These are phyloP conservation scores for Crotalus tigris DNA, from an alignment of 2,113 vertebrate genomes.

Conservation along the genomic window DNA sequence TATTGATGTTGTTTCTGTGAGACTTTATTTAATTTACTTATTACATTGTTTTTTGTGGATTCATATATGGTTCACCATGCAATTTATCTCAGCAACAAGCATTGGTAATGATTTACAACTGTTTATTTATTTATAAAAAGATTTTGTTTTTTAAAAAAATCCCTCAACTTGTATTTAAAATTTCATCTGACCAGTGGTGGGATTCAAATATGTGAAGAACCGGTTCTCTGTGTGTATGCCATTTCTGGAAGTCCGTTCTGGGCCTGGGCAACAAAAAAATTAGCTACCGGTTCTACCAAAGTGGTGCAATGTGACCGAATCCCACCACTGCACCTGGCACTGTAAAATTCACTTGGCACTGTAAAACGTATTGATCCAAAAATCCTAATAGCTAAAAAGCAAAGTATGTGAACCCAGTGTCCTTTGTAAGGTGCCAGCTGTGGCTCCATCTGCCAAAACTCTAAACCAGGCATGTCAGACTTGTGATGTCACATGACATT, in stretches of 20 bases:
- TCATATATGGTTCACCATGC: neutral
- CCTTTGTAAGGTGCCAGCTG: neutral
- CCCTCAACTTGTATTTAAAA: neutral
- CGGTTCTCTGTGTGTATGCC: too few species aligned
- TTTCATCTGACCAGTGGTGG: neutral
- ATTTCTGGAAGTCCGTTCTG: too few species aligned
- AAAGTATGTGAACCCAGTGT: neutral
- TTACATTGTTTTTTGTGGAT: neutral
- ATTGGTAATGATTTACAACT: neutral
- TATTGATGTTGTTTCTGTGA: neutral
- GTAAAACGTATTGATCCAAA: neutral
- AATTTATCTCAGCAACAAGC: neutral
- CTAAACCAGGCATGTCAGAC: neutral
- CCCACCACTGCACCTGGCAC: too few species aligned
- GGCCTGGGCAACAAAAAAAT: too few species aligned
- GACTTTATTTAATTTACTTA: neutral
- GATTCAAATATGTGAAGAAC: too few species aligned
- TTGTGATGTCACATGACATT: fast-evolving
- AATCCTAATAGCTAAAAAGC: neutral
- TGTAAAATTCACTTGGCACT: neutral
- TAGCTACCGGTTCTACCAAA: too few species aligned
- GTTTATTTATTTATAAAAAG: neutral
- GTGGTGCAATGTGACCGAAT: too few species aligned
- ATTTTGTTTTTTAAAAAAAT: neutral
- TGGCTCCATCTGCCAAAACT: neutral